phyloP scores from a whole-genome alignment of 2,113 vertebrate genomes.

The Ochotona curzoniae region DNA sequence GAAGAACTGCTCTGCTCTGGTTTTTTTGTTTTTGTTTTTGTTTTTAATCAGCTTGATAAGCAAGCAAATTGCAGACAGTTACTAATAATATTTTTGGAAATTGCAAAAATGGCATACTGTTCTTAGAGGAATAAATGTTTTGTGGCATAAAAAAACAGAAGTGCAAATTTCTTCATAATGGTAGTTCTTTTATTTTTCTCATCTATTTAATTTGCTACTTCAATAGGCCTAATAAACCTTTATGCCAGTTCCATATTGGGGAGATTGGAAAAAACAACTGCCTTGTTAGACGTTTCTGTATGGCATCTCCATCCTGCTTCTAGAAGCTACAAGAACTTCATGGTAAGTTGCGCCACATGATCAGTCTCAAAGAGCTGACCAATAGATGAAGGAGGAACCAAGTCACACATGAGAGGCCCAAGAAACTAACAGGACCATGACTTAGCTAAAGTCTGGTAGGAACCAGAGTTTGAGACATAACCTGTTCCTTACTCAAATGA shows the following conservation, averaged over 20 bases:
- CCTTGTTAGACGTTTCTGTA: neutral
- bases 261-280: neutral
- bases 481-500: constrained; percentile 35
- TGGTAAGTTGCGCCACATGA: constrained; percentile 2
- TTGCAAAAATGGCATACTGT: neutral
- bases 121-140: neutral
- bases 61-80: neutral
- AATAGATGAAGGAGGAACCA: constrained; percentile 59
- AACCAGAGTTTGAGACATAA: constrained; percentile 8
- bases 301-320: neutral
- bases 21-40: neutral
- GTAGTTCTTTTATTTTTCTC: constrained; percentile 18
- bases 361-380: constrained; percentile 40
- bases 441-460: neutral
- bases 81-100: constrained; percentile 20
- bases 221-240: constrained; percentile 5
- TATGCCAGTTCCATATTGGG: neutral
- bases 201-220: neutral
- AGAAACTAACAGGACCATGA: constrained; percentile 41
- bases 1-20: neutral
- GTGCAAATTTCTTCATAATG: constrained; percentile 4
- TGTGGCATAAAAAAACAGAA: neutral
- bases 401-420: constrained; percentile 35
- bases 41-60: neutral
- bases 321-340: constrained; percentile 25